phyloP scores from a whole-genome alignment of 2,888 invertebrate genomes.

The Hesperia comma region DNA sequence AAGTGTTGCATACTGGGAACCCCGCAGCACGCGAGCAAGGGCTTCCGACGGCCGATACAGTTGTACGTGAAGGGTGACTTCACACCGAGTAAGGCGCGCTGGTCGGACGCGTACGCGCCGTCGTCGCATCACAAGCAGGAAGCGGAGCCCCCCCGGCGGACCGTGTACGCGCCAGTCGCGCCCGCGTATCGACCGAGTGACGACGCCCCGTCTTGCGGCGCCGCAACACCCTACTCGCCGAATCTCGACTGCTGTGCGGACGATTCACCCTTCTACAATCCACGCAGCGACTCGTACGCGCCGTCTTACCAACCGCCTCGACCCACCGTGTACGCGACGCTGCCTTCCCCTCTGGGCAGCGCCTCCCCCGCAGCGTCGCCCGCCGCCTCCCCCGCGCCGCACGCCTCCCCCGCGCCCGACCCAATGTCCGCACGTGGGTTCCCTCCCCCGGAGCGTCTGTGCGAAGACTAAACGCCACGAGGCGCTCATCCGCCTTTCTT shows the following conservation, averaged over 20 bases:
- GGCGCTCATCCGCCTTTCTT: slow-evolving; percentile 63
- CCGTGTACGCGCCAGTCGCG: slow-evolving; percentile 78
- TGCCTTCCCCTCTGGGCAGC: slow-evolving; percentile 73
- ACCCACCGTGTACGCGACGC: slow-evolving; percentile 78
- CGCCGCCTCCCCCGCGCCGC: slow-evolving; percentile 69
- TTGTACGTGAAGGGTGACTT: slow-evolving; percentile 86
- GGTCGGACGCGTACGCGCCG: slow-evolving; percentile 87
- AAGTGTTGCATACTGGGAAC: slow-evolving; percentile 94
- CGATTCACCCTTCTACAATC: slow-evolving; percentile 81
- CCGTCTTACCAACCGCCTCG: slow-evolving; percentile 80
- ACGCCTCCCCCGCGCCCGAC: slow-evolving; percentile 57
- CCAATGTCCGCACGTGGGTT: slow-evolving; percentile 62
- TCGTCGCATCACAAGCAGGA: slow-evolving; percentile 85
- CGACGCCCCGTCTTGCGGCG: slow-evolving; percentile 80
- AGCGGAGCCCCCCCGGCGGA: slow-evolving; percentile 81
- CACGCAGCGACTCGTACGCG: slow-evolving; percentile 79
- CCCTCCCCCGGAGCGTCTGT: slow-evolving; percentile 50
- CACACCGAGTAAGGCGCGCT: slow-evolving; percentile 85
- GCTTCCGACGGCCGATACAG: slow-evolving; percentile 93
- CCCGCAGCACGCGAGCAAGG: slow-evolving; percentile 93
- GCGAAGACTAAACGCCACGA: slow-evolving; percentile 60
- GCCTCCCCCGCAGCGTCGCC: slow-evolving; percentile 74
- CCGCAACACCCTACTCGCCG: slow-evolving; percentile 79
- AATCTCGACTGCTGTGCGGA: slow-evolving; percentile 74
- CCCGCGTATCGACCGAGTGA: slow-evolving; percentile 79